Evolutionary conservation across 2,113 vertebrate genomes (phyloP), one percentile per base, ranked within the genome.

Genomic region (Athene cunicularia): DNA sequence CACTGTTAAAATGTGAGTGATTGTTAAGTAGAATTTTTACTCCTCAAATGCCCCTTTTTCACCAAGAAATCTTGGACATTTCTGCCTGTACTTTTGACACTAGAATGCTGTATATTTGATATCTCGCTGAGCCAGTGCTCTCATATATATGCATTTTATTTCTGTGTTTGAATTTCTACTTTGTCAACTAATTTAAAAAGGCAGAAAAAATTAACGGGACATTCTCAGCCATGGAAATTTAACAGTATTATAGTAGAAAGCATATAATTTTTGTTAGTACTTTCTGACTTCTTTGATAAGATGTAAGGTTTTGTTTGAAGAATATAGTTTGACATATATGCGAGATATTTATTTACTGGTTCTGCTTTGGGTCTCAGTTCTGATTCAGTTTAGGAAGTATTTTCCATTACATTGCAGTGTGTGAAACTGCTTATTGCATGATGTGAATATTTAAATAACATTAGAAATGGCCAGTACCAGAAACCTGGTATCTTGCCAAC

Each of bases 131-230:
- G 96, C 97, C 97, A 97, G 93, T 96, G 95, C 97, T 98, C 97
- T 96, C 91, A 95, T 91, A 98, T 95, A 97, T 97, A 97, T 97
- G 98, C 97, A 98, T 98, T 98, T 98, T 95, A 94, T 97, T 97
- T 98, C 97, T 92, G 98, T 97, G 97, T 95, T 98, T 98, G 96
- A 84, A 98, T 98, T 98, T 98, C 96, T 97, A 98, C 97, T 98
- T 97, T 75, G 95, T 97, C 98, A 96, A 94, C 96, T 98, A 94
- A 97, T 98, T 97, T 98, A 94, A 97, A 98, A 97, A 97, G 97
- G 98, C 97, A 96, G 88, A 94, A 92, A 97, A 86, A 72, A 90
- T 75, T 96, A 97, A 96, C 75, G 72, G 95, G 96, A 98, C 95
- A 97, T 97, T 98, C 94, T 98, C 96, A 92, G 91, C 95, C 97